Evolutionary conservation across 2,797 vertebrate genomes (phyloP).

Genomic region (Gobio occitaniae): DNA sequence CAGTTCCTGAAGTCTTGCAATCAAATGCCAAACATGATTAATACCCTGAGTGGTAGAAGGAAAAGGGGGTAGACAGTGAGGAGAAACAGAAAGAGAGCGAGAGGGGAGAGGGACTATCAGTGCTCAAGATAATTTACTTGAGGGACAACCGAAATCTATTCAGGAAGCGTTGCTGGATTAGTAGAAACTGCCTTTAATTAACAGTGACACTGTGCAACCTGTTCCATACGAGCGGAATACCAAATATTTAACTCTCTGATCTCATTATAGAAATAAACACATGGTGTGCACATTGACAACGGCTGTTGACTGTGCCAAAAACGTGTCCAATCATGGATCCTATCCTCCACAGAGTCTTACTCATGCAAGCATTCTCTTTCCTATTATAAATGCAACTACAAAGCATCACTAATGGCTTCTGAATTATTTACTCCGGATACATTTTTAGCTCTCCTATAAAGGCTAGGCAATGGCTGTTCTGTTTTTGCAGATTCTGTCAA

Average conservation of each 20-base stretch:
- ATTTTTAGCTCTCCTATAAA: slow-evolving; percentile 44
- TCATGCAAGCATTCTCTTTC: slow-evolving; percentile 47
- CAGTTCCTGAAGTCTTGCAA: slow-evolving; percentile 57
- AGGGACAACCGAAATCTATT: slow-evolving; percentile 81
- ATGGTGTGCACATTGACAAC: slow-evolving; percentile 70
- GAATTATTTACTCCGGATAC: slow-evolving; percentile 57
- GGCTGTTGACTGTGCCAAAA: slow-evolving; percentile 57
- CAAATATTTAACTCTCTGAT: slow-evolving; percentile 85
- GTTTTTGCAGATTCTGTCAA: slow-evolving; percentile 25
- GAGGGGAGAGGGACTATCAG: slow-evolving; percentile 69
- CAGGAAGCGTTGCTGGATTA: slow-evolving; percentile 84
- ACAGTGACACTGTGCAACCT: slow-evolving; percentile 86
- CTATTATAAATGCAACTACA: slow-evolving; percentile 51
- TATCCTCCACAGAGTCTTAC: slow-evolving; percentile 52
- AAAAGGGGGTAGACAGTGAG: slow-evolving; percentile 23
- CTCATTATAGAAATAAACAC: slow-evolving; percentile 85
- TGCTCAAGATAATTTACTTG: slow-evolving; percentile 85
- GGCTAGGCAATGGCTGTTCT: slow-evolving; percentile 25
- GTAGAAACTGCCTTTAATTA: slow-evolving; percentile 87
- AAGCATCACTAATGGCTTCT: slow-evolving; percentile 56
- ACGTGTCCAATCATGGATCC: slow-evolving; percentile 52
- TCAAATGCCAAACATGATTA: slow-evolving; percentile 67
- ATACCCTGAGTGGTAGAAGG: slow-evolving; percentile 54
- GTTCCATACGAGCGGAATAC: slow-evolving; percentile 81
- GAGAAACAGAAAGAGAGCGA: slow-evolving; percentile 23